phyloP scores from a whole-genome alignment of 2,113 vertebrate genomes.

The Sceloporus undulatus region DNA sequence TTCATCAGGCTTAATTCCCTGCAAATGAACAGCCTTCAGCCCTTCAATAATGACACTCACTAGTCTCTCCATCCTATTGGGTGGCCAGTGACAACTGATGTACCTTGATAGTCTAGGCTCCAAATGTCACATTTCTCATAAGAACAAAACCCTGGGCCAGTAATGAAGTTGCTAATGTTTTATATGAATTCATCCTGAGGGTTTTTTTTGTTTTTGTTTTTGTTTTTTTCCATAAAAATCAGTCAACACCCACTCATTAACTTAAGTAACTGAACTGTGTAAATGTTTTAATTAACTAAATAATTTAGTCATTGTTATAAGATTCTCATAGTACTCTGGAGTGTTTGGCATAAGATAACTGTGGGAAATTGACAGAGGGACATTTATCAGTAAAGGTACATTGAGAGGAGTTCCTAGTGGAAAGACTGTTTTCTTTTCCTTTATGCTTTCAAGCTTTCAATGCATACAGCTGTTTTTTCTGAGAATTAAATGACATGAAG shows the following conservation, averaged over 20 bases:
- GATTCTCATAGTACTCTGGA: slow-evolving; percentile 31
- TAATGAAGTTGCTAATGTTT: neutral
- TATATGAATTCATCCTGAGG: neutral
- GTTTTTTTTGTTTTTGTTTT: neutral
- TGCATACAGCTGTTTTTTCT: slow-evolving; percentile 54
- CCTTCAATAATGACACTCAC: no score
- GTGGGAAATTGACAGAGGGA: slow-evolving; percentile 52
- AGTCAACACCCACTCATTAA: slow-evolving; percentile 17
- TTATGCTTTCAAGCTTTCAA: slow-evolving; percentile 59
- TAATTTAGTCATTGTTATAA: slow-evolving; percentile 36
- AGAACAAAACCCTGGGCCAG: neutral
- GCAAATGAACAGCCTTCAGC: neutral
- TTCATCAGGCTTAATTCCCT: neutral
- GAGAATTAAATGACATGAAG: slow-evolving; percentile 61
- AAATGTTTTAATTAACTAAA: slow-evolving; percentile 56
- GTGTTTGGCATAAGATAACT: slow-evolving; percentile 51
- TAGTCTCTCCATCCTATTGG: neutral
- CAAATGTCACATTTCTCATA: neutral
- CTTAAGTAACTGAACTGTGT: slow-evolving; percentile 49
- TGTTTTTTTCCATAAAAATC: neutral
- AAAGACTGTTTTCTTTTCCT: slow-evolving; percentile 58
- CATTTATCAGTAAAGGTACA: slow-evolving; percentile 48
- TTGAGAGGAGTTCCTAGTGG: slow-evolving; percentile 38
- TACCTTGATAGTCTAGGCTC: neutral
- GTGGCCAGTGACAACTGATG: neutral